phyloP scores from a whole-genome alignment of 1,140 invertebrate genomes.

The Penaeus vannamei region DNA sequence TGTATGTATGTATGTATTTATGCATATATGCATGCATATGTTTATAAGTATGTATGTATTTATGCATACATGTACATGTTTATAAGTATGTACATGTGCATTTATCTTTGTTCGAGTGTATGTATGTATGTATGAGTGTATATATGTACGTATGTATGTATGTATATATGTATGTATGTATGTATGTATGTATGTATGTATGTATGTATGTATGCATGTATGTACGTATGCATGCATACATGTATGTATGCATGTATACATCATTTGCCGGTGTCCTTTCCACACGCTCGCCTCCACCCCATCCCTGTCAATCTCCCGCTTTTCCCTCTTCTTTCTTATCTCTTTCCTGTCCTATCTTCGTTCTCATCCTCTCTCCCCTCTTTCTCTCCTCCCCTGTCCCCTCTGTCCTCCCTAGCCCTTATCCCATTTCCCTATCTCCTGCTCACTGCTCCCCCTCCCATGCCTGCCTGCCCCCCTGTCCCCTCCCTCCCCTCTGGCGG shows the following conservation, averaged over 20 bases:
- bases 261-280: too few relatives aligned
- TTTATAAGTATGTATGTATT: constrained; percentile 1
- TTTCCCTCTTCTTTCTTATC: too few relatives aligned
- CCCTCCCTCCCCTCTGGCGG: too few relatives aligned
- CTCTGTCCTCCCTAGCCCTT: too few relatives aligned
- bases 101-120: not conserved
- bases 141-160: constrained; percentile 33
- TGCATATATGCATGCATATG: constrained; percentile 4
- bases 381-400: too few relatives aligned
- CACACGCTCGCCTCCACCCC: too few relatives aligned
- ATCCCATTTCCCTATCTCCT: too few relatives aligned
- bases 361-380: too few relatives aligned
- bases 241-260: constrained; percentile 17
- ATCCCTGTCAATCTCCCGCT: too few relatives aligned
- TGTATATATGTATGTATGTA: not conserved
- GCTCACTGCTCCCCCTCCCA: too few relatives aligned
- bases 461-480: too few relatives aligned
- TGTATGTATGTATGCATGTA: constrained; percentile 6
- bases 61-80: constrained; percentile 28
- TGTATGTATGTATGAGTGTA: constrained; percentile 18
- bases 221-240: constrained; percentile 4
- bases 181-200: constrained; percentile 7
- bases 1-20: not conserved
- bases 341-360: too few relatives aligned
- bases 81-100: constrained; percentile 28